Evolutionary conservation across 1,140 invertebrate species (phyloP).

Genomic region (Paracyclopina nana): DNA sequence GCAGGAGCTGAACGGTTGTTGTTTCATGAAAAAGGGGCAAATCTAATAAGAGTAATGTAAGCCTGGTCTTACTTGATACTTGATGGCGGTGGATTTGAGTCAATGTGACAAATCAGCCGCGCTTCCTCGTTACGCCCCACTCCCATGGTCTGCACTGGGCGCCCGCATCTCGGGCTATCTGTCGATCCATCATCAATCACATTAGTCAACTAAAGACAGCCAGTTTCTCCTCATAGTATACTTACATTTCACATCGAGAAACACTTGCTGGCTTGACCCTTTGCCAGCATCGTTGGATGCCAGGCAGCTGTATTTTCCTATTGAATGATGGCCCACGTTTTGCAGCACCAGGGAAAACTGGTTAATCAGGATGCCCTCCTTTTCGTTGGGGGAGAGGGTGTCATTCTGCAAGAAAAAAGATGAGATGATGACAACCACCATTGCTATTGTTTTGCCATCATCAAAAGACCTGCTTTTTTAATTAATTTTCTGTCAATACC

Average conservation of each 20-base stretch:
- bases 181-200: too few species aligned
- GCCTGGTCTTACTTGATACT: constrained; percentile 20
- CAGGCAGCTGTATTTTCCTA: constrained; percentile 61
- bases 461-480: too few species aligned
- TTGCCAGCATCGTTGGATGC: constrained; percentile 72
- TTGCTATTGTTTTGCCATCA: too few species aligned
- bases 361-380: constrained; percentile 52
- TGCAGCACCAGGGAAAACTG: constrained; percentile 54
- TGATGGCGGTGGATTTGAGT: constrained; percentile 20
- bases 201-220: not conserved
- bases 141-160: constrained; percentile 15
- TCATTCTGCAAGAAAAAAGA: not conserved
- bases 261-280: constrained; percentile 51
- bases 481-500: too few species aligned
- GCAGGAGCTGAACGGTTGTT: too few species aligned
- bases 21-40: too few species aligned
- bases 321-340: constrained; percentile 47
- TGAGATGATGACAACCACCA: too few species aligned
- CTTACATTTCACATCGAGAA: constrained; percentile 73
- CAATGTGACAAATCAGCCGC: constrained; percentile 20
- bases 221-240: constrained; percentile 24
- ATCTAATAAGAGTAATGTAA: too few species aligned
- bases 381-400: not conserved
- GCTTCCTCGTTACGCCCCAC: constrained; percentile 19
- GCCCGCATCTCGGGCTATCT: constrained; percentile 19